Evolutionary conservation across 2,113 vertebrate genomes (phyloP).

Genomic region (Platycercus adscitus): DNA sequence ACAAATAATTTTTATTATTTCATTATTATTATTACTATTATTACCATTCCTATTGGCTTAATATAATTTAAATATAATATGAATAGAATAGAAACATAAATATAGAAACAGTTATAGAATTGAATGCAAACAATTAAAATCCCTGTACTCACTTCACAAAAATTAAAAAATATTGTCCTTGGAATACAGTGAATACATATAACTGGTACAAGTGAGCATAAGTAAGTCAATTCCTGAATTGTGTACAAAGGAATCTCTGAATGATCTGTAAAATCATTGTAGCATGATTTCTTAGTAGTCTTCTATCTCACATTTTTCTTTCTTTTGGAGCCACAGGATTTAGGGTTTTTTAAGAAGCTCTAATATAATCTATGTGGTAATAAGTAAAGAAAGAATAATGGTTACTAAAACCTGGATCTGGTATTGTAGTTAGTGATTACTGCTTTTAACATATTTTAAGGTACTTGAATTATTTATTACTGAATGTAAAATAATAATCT

Average conservation of each 20-base stretch:
- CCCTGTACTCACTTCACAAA: accelerated
- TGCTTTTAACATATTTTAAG: neutral
- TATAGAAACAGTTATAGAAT: neutral
- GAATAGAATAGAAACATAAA: neutral
- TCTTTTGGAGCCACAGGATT: neutral
- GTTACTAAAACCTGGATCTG: neutral
- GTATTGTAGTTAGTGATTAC: neutral
- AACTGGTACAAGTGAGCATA: neutral
- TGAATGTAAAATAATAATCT: neutral
- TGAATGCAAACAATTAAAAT: neutral
- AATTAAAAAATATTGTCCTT: neutral
- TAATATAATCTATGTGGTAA: neutral
- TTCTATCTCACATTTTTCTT: neutral
- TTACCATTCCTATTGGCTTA: neutral
- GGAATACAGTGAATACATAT: neutral
- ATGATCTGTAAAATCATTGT: neutral
- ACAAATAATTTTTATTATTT: neutral
- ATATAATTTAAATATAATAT: neutral
- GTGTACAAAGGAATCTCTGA: neutral
- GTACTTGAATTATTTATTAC: neutral
- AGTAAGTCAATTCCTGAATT: neutral
- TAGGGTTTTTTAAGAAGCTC: neutral
- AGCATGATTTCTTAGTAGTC: neutral
- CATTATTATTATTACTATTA: neutral
- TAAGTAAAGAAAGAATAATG: neutral